These are phyloP conservation scores for Phyllotreta striolata DNA, from an alignment of 2,888 invertebrate species.

Conservation along the genomic window DNA sequence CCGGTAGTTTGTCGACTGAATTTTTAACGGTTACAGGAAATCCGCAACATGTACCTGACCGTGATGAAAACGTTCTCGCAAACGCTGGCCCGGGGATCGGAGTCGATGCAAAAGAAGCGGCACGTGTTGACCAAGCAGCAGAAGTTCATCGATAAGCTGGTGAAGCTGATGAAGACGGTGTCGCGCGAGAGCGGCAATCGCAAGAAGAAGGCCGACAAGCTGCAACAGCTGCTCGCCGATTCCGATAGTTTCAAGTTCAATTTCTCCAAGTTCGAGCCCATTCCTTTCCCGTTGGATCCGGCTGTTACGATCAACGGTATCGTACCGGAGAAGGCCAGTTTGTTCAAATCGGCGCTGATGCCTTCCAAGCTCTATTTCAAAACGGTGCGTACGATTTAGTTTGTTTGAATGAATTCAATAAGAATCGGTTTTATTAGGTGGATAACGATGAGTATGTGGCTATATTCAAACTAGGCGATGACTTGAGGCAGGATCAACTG, in stretches of 20 bases:
- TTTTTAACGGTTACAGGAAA: no score
- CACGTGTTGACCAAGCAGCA: slow-evolving; percentile 85
- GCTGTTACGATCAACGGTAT: slow-evolving; percentile 85
- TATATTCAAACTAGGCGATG: slow-evolving; percentile 98
- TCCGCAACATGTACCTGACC: slow-evolving; percentile 85
- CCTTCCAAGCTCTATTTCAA: slow-evolving; percentile 91
- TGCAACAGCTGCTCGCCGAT: slow-evolving; percentile 84
- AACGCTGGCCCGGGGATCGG: slow-evolving; percentile 72
- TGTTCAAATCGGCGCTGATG: slow-evolving; percentile 97
- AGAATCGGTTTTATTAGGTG: slow-evolving; percentile 47
- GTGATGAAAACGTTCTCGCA: slow-evolving; percentile 89
- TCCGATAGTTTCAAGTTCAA: slow-evolving; percentile 83
- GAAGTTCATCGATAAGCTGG: slow-evolving; percentile 89
- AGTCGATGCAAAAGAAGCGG: slow-evolving; percentile 77
- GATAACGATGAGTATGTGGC: slow-evolving; percentile 88
- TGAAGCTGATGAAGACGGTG: slow-evolving; percentile 86
- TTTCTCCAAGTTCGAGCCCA: slow-evolving; percentile 88
- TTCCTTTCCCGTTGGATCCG: slow-evolving; percentile 95
- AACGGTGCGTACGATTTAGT: slow-evolving; percentile 61
- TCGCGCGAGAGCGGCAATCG: slow-evolving; percentile 91
- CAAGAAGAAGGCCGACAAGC: slow-evolving; percentile 88
- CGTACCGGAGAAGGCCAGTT: slow-evolving; percentile 84
- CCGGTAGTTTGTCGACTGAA: no score
- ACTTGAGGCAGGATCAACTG: slow-evolving; percentile 95
- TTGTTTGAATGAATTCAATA: background rate